Evolutionary conservation across 2,888 invertebrate genomes (phyloP).

Genomic region (Trilocha varians): DNA sequence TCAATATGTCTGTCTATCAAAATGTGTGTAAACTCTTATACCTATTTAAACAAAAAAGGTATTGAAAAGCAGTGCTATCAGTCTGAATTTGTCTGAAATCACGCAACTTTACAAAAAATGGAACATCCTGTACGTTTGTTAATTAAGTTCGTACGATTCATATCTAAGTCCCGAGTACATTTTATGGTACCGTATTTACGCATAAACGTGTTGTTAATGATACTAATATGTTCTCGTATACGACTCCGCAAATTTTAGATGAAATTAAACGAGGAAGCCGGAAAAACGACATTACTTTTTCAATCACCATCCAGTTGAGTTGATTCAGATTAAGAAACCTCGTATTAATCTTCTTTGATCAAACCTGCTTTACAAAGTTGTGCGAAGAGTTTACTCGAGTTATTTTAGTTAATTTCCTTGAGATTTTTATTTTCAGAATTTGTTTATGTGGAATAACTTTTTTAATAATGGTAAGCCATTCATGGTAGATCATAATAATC

Average conservation of each 20-base stretch:
- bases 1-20: too few relatives aligned
- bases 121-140: not conserved
- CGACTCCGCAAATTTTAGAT: not conserved
- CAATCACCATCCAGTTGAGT: not conserved
- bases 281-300: not conserved
- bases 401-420: too few relatives aligned
- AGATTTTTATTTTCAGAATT: too few relatives aligned
- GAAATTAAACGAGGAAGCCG: conserved; percentile 1
- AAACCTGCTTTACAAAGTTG: not conserved
- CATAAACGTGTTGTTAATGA: not conserved
- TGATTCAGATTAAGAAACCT: not conserved
- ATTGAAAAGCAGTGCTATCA: too few relatives aligned
- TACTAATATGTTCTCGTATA: not conserved
- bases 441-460: too few relatives aligned
- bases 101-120: not conserved
- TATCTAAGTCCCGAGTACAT: not conserved
- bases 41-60: too few relatives aligned
- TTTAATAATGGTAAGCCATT: too few relatives aligned
- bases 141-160: not conserved
- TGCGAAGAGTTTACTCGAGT: not conserved
- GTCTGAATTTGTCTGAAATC: too few relatives aligned
- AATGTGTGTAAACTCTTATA: too few relatives aligned
- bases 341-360: not conserved
- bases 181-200: not conserved
- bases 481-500: too few relatives aligned